Evolutionary conservation across 2,888 invertebrate species (phyloP).

Genomic region (Tortricodes alternella): DNA sequence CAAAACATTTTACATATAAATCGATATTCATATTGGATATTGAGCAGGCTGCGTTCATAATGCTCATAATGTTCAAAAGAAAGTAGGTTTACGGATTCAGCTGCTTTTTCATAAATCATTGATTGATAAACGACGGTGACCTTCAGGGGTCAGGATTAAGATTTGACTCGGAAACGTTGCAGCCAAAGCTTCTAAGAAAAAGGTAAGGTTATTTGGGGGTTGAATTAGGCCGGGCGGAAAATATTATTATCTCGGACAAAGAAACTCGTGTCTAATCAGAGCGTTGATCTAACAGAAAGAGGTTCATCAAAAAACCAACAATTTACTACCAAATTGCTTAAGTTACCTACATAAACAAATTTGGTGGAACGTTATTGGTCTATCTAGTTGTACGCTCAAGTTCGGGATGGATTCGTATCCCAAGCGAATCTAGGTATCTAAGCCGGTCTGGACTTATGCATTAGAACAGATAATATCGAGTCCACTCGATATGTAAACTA

Average conservation of each 20-base stretch:
- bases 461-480: conserved; percentile 58
- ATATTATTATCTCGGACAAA: conserved; percentile 16
- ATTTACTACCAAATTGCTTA: conserved; percentile 44
- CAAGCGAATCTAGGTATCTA: conserved; percentile 29
- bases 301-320: conserved; percentile 45
- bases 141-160: conserved; percentile 52
- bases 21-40: background rate
- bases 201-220: conserved; percentile 63
- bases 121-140: conserved; percentile 44
- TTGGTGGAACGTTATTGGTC: conserved; percentile 1
- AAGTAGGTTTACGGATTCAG: background rate
- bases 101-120: conserved; percentile 12
- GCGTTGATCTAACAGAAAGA: conserved; percentile 3
- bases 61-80: background rate
- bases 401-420: conserved; percentile 9
- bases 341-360: conserved; percentile 15
- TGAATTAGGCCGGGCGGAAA: conserved; percentile 45
- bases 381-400: conserved; percentile 11
- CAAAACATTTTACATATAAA: background rate
- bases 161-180: conserved; percentile 59
- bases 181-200: conserved; percentile 61
- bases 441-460: conserved; percentile 46
- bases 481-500: conserved; percentile 47
- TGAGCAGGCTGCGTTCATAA: background rate
- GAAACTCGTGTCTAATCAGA: conserved; percentile 8